These are phyloP conservation scores for Micronycteris hirsuta DNA, from an alignment of 2,113 vertebrate genomes.

Conservation along the genomic window DNA sequence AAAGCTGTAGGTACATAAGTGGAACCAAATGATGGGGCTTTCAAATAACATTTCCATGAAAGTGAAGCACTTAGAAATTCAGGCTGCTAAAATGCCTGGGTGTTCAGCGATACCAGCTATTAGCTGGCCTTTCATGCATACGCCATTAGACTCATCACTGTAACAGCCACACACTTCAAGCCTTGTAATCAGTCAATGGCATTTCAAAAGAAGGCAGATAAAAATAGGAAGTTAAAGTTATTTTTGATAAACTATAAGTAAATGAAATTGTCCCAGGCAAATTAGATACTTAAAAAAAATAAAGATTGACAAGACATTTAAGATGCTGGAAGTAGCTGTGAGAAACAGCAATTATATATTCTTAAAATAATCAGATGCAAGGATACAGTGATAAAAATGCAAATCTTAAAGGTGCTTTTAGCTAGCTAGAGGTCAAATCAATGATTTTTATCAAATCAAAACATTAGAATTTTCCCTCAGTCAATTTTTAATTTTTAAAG, in stretches of 20 bases:
- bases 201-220: not conserved
- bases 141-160: not conserved
- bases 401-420: constrained; percentile 21
- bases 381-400: constrained; percentile 1
- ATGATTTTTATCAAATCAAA: constrained; percentile 51
- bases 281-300: not conserved
- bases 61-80: not conserved
- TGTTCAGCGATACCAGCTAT: not conserved
- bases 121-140: not conserved
- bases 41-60: not conserved
- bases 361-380: constrained; percentile 44
- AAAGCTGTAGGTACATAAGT: not conserved
- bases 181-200: not conserved
- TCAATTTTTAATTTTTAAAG: constrained; percentile 64
- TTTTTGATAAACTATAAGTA: not conserved
- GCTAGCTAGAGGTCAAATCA: constrained; percentile 40
- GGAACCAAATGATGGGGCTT: not conserved
- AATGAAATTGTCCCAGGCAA: not conserved
- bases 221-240: not conserved
- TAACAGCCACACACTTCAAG: not conserved
- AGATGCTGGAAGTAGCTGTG: not conserved
- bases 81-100: not conserved
- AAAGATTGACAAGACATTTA: not conserved
- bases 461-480: constrained; percentile 32
- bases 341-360: constrained; percentile 13